Conservation (phyloP, 2,888 invertebrate genomes). For the Orchesella flavescens region DNA sequence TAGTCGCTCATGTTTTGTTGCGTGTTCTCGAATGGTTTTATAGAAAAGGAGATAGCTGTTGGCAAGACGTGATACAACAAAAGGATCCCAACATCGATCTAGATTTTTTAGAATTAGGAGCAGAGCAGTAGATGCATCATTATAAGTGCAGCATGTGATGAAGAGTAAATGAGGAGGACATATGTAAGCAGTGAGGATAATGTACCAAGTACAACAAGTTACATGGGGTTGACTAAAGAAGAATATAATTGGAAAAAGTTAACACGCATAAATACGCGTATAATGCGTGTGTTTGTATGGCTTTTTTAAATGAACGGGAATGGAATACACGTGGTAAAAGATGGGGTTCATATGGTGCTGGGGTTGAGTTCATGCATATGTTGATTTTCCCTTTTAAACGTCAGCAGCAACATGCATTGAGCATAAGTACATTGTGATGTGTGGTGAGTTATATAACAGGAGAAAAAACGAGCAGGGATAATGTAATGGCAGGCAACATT, state of each 20-base stretch:
- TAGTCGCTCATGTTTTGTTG: constrained; percentile 27
- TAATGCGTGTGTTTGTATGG: constrained; percentile 16
- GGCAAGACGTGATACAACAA: constrained; percentile 56
- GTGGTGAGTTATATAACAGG: constrained; percentile 11
- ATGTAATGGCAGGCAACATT: constrained; percentile 16
- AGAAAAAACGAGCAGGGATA: not conserved
- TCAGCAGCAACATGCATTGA: constrained; percentile 25
- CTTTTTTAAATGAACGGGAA: constrained; percentile 45
- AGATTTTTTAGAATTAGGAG: constrained; percentile 43
- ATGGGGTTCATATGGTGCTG: constrained; percentile 35
- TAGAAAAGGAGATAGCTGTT: not conserved
- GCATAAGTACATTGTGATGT: not conserved
- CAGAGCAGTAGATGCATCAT: constrained; percentile 23
- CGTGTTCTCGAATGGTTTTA: constrained; percentile 8
- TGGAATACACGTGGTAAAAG: constrained; percentile 48
- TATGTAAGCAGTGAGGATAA: constrained; percentile 10
- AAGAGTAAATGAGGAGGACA: constrained; percentile 41
- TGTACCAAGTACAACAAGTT: not conserved
- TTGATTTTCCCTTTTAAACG: constrained; percentile 23
- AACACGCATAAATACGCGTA: not conserved
- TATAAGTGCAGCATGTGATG: constrained; percentile 43
- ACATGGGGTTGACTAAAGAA: not conserved
- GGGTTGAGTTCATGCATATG: constrained; percentile 39
- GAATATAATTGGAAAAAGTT: not conserved
- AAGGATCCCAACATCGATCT: constrained; percentile 51